Base-by-base conservation (phyloP, 2,113 vertebrate genomes). In the Nestor notabilis region DNA sequence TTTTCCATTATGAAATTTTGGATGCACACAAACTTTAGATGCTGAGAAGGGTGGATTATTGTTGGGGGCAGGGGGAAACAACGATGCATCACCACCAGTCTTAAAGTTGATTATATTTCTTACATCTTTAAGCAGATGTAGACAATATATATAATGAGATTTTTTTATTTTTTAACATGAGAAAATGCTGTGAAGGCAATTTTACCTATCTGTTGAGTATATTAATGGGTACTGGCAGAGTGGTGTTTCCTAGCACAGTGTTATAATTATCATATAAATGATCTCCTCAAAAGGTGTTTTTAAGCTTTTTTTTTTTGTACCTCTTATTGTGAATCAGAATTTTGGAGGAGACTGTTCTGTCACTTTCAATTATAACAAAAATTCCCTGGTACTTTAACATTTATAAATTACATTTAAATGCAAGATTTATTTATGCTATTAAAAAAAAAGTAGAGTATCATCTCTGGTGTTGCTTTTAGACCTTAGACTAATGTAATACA, bases 11-110 rank as follows among this genome's bases (percentile, higher is more conserved):
- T 8, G 4, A 43, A 58, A 53, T 58, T 43, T 50, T 90, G 16
- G 8, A 46, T 50, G 50, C 15, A 11, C 13, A 1, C 27, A 24
- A 58, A 7, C 77, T 84, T 3, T 13, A 23, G 13, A 9, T 35
- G 13, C 41, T 92, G 55, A 75, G 88, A 63, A 81, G 11, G 13
- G 29, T 83, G 8, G 9, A 16, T 77, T 77, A 13, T 70, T 46
- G 3, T 20, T 33, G 47, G 5, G 2, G 2, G 5, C 8, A 1
- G 8, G 15, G 61, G 31, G 3, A 31, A 21, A 41, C 35, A 61
- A 37, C 23, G 19, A 31, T 28, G 4, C 25, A 37, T 76, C 15
- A 25, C 25, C 15, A 56, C 49, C 17, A 74, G 9, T 50, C 49
- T 76, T 84, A 39, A 78, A 75, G 15, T 23, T 82, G 56, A 37